Evolutionary conservation across 2,888 invertebrate species (phyloP).

Genomic region (Synergus laeviventris): DNA sequence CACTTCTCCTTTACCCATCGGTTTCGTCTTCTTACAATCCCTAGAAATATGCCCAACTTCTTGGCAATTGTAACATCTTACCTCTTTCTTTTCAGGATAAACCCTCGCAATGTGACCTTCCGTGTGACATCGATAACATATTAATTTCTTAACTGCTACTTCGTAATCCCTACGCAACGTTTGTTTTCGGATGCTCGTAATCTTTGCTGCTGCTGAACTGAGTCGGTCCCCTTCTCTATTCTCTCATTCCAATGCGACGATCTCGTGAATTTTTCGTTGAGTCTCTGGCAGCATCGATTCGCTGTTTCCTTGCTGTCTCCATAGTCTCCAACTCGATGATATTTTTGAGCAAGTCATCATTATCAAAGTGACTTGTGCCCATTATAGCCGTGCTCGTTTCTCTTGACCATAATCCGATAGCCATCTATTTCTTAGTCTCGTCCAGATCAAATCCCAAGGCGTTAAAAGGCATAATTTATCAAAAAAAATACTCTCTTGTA

Average conservation of each 20-base stretch:
- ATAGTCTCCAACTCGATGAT: slow-evolving; percentile 34
- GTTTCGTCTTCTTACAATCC: slow-evolving; percentile 38
- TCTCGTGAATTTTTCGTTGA: background rate
- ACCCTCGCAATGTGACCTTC: slow-evolving; percentile 23
- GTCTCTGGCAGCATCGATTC: background rate
- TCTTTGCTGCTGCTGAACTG: background rate
- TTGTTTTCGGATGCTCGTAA: background rate
- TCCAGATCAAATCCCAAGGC: slow-evolving; percentile 29
- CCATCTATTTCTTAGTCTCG: slow-evolving; percentile 47
- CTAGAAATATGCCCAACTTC: slow-evolving; percentile 41
- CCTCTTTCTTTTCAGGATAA: slow-evolving; percentile 31
- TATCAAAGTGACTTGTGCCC: slow-evolving; percentile 1
- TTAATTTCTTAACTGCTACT: background rate
- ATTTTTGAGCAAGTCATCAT: slow-evolving; percentile 38
- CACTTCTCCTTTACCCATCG: too few species aligned
- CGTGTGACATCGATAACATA: slow-evolving; percentile 37
- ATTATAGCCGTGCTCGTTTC: slow-evolving; percentile 37
- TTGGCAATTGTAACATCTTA: slow-evolving; percentile 44
- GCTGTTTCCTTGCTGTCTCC: background rate
- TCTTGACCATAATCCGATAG: slow-evolving; percentile 46
- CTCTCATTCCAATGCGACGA: background rate
- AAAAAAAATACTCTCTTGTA: slow-evolving; percentile 44
- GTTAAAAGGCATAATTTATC: slow-evolving; percentile 48
- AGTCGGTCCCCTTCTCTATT: background rate
- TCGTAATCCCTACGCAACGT: background rate